Base-by-base conservation (phyloP, 2,113 vertebrate species). In the Seriola rivoliana region DNA sequence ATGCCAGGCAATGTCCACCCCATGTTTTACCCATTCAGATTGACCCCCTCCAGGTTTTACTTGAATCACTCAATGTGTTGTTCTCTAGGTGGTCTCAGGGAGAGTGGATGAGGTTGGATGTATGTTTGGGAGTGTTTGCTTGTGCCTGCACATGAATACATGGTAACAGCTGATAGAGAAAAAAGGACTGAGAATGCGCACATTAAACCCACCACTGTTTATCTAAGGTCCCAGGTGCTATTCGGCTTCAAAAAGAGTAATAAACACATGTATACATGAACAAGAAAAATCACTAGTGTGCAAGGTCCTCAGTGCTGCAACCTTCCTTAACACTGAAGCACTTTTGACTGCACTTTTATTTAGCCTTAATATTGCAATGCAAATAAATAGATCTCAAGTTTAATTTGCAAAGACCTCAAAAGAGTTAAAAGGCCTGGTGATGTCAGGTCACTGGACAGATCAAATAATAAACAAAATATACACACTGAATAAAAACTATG, bases 121-220 rank as follows among this genome's bases (percentile, higher is more conserved):
- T 78, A 75, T 67, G 75, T 70, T 80, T 29, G 69, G 32, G 16
- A 21, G 40, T 59, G 69, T 25, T 52, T 57, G 34, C 5, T 23
- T 55, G 48, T 54, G 75, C 23, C 55, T 64, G 70, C 19, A 14
- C 36, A 71, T 55, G 60, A 23, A 58, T 58, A 58, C 55, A 62
- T 62, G 59, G 55, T 70, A 79, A 82, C n/a, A 73, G 60, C 71
- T 80, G 29, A 46, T 68, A 21, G 57, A 87, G 60, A 68, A 83
- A 38, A 78, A 81, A 79, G 50, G 44, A 54, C 29, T 69, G 78
- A 78, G 38, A 86, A 75, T 59, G 63, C 34, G 46, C 68, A 67
- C 71, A 85, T 87, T 89, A 85, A 93, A 80, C 86, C 63, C 82
- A 76, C 36, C 57, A 59, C 52, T 89, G 89, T 94, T 94, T 93